These are phyloP conservation scores for Sprattus sprattus DNA, from an alignment of 2,113 vertebrate species.

Conservation along the genomic window DNA sequence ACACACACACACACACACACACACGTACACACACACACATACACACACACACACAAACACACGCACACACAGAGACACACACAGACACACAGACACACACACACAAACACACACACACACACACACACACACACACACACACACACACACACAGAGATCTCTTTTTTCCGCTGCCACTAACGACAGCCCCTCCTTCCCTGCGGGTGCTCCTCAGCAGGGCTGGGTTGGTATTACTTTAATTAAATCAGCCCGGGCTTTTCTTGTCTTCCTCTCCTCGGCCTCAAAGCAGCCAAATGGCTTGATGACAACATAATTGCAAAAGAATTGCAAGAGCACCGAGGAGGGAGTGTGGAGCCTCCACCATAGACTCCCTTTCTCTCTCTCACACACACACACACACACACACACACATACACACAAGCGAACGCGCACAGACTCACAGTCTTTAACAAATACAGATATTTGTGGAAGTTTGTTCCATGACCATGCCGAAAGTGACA, in stretches of 20 bases:
- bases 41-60: neutral
- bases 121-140: neutral
- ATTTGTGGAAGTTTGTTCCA: neutral
- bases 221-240: slow-evolving; percentile 73
- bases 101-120: slow-evolving; percentile 33
- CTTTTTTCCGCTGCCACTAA: slow-evolving; percentile 49
- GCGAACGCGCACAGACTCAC: slow-evolving; percentile 21
- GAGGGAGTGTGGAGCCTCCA: neutral
- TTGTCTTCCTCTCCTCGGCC: slow-evolving; percentile 54
- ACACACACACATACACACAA: slow-evolving; percentile 14
- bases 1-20: neutral
- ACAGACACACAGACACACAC: neutral
- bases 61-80: neutral
- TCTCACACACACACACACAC: slow-evolving; percentile 29
- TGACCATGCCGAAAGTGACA: neutral
- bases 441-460: neutral
- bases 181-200: slow-evolving; percentile 49
- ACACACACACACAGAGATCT: neutral
- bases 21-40: slow-evolving; percentile 32
- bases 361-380: neutral
- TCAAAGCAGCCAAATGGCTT: slow-evolving; percentile 62
- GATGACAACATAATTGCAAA: slow-evolving; percentile 67
- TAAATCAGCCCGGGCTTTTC: slow-evolving; percentile 61
- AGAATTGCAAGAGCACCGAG: slow-evolving; percentile 61
- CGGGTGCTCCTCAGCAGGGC: slow-evolving; percentile 51